A percentile compares a stretch with the other conserved stretches of the same genome.
These are phyloP conservation scores for Phalanger gymnotis DNA, from an alignment of 2,797 vertebrate genomes.

Conservation along the genomic window DNA sequence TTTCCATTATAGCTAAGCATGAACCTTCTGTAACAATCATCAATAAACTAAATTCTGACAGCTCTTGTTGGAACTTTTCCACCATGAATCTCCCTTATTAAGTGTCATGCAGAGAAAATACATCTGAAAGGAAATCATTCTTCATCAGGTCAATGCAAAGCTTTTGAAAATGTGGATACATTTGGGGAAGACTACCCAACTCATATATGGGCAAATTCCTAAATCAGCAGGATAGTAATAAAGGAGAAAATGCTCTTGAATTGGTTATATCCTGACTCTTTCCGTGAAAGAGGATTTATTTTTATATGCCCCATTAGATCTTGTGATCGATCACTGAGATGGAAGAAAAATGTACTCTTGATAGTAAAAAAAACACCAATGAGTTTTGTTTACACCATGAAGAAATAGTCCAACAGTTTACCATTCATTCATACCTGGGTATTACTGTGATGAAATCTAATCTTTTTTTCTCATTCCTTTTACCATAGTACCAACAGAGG, in stretches of 20 bases:
- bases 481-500: slow-evolving; percentile 26
- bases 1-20: slow-evolving; percentile 48
- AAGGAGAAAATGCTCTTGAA: slow-evolving; percentile 29
- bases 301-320: slow-evolving; percentile 36
- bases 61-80: slow-evolving; percentile 44
- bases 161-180: neutral
- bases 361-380: slow-evolving; percentile 32
- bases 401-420: slow-evolving; percentile 53
- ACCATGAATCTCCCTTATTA: slow-evolving; percentile 39
- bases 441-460: slow-evolving; percentile 15
- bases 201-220: slow-evolving; percentile 22
- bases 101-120: slow-evolving; percentile 41
- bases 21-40: slow-evolving; percentile 7
- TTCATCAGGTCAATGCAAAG: slow-evolving; percentile 13
- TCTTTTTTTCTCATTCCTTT: slow-evolving; percentile 44
- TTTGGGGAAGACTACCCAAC: slow-evolving; percentile 21
- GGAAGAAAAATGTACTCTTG: slow-evolving; percentile 55
- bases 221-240: slow-evolving; percentile 25
- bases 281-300: slow-evolving; percentile 32
- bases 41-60: slow-evolving; percentile 36
- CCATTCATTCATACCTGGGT: slow-evolving; percentile 26
- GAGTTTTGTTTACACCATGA: slow-evolving; percentile 49
- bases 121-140: slow-evolving; percentile 47
- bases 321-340: slow-evolving; percentile 45
- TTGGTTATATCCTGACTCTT: slow-evolving; percentile 20